Base-by-base conservation (phyloP, 2,797 vertebrate genomes). In the Tamandua tetradactyla region DNA sequence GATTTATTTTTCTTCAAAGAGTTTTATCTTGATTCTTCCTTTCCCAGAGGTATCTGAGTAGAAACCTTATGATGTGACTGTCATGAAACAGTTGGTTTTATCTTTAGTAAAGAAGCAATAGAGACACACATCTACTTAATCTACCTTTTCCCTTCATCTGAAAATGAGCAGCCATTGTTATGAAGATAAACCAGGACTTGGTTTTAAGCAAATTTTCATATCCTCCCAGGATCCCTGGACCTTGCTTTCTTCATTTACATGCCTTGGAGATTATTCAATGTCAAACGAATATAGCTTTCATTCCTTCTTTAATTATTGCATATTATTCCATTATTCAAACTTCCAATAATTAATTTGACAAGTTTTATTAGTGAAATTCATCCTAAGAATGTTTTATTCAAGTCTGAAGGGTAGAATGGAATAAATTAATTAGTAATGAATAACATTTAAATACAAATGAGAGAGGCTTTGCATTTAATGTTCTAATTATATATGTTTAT, bases 381-480 rank as follows among this genome's bases (percentile, higher is more conserved):
- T 57, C 42, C 59, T 22, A 59, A 95, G 82, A 83, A 87, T 61
- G 66, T 81, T 92, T 86, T 72, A 87, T 92, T 89, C 68, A 72
- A 40, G 15, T 86, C 40, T n/a, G 85, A 40, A 94, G 76, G 57
- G 40, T 52, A 30, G 72, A 32, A 27, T 44, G 7, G 47, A 15
- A 18, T 55, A 55, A 55, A 55, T 22, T 22, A 55, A 55, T 55
- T 18, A 55, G 15, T 18, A 52, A 55, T 22, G 17, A 55, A 55
- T 4, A 52, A 15, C 17, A 55, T 55, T 55, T 55, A 55, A 55
- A 55, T 17, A 18, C 17, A 55, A 55, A 55, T 55, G 52, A 55
- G 52, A 55, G 18, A 55, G 18, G 52, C 52, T 52, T 18, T 55
- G 17, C 3, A 3, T 49, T 68, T 59, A 82, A 42, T 72, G 71